phyloP scores from a whole-genome alignment of 1,140 invertebrate genomes.

The Chironomus striatipennis region DNA sequence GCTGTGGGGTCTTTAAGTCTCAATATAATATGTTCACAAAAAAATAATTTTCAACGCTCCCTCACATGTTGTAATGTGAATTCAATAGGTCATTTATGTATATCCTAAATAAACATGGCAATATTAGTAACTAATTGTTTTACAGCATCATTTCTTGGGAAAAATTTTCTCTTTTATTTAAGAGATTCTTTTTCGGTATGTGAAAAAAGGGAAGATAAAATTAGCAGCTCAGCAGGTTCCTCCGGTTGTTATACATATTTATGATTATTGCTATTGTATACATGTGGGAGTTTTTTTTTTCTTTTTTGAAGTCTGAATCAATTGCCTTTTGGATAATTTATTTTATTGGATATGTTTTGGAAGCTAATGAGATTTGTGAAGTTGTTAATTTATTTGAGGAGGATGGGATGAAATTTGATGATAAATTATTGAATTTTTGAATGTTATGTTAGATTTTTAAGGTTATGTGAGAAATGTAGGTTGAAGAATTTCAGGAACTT shows the following conservation, averaged over 20 bases:
- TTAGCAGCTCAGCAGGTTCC: slow-evolving; percentile 16
- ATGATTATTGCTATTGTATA: background rate
- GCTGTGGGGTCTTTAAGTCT: background rate
- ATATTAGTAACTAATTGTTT: background rate
- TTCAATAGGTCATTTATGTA: background rate
- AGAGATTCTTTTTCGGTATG: background rate
- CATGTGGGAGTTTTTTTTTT: background rate
- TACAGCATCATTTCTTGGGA: slow-evolving; percentile 1
- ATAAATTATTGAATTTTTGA: no score
- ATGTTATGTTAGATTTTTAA: no score
- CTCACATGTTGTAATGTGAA: slow-evolving; percentile 3
- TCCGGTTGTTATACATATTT: background rate
- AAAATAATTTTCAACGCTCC: background rate
- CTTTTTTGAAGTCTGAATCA: background rate
- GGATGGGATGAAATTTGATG: no score
- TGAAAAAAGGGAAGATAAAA: slow-evolving; percentile 13
- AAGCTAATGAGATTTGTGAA: no score
- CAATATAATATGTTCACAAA: no score
- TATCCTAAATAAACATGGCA: slow-evolving; percentile 6
- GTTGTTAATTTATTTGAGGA: no score
- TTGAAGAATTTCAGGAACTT: no score
- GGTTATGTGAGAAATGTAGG: no score
- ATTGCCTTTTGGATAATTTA: no score
- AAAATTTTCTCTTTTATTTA: background rate
- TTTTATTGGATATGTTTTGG: no score